Conservation (phyloP, 2,113 vertebrate species). For the Toxostoma redivivum region DNA sequence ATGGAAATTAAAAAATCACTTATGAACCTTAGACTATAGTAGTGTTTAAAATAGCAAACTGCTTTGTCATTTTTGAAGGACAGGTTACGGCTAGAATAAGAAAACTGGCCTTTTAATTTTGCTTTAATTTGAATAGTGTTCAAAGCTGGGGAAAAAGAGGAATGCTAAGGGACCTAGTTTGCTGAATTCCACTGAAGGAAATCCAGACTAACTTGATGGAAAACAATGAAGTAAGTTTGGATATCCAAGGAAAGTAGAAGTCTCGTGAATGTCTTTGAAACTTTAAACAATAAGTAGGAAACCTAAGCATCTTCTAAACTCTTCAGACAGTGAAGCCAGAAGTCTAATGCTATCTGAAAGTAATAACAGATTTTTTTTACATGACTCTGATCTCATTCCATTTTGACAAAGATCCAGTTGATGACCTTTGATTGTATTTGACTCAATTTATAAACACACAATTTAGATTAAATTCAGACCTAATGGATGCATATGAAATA, state of each 20-base stretch:
- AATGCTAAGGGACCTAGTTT: neutral
- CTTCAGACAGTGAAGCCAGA: neutral
- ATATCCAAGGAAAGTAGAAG: neutral
- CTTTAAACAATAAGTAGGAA: neutral
- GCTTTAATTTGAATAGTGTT: neutral
- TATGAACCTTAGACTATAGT: neutral
- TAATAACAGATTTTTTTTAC: neutral
- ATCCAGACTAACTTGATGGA: neutral
- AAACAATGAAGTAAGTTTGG: neutral
- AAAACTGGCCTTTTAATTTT: neutral
- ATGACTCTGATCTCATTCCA: neutral
- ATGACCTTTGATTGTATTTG: neutral
- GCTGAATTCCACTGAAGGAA: neutral
- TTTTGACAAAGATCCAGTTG: neutral
- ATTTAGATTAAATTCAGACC: neutral
- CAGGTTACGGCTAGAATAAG: neutral
- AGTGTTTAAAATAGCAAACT: neutral
- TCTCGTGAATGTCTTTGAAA: neutral
- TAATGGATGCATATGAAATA: neutral
- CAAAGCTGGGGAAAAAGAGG: neutral
- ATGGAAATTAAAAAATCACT: neutral
- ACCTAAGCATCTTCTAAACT: neutral
- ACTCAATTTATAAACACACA: neutral
- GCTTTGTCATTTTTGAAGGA: slow-evolving; percentile 15
- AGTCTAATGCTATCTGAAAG: neutral